Evolutionary conservation across 1,140 invertebrate species (phyloP).

Genomic region (Lamellibrachia luymesi): DNA sequence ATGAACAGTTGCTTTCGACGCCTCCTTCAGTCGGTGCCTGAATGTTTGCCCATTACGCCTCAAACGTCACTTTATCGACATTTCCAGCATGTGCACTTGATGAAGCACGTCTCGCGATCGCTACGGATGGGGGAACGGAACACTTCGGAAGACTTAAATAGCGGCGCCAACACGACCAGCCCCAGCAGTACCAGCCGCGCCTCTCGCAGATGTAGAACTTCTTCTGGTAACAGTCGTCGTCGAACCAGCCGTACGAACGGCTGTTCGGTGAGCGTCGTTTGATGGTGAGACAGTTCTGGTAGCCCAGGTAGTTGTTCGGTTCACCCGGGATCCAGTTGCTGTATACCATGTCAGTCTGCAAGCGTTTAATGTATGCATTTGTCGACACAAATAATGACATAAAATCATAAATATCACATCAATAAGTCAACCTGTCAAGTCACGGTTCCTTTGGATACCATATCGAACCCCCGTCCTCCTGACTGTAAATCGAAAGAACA

Average conservation of each 20-base stretch:
- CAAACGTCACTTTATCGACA: too few species aligned
- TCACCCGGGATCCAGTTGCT: background rate
- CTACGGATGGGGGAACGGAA: background rate
- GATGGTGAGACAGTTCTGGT: background rate
- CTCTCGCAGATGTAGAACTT: background rate
- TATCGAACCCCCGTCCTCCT: too few species aligned
- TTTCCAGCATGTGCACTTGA: too few species aligned
- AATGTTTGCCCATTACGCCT: too few species aligned
- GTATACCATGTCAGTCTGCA: background rate
- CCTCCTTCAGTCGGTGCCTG: too few species aligned
- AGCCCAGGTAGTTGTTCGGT: background rate
- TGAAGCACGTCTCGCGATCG: too few species aligned
- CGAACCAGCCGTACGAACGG: background rate
- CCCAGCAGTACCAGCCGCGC: background rate
- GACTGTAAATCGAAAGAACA: too few species aligned
- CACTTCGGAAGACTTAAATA: background rate
- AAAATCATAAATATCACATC: too few species aligned
- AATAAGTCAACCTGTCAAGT: too few species aligned
- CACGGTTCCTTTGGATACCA: too few species aligned
- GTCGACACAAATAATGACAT: too few species aligned
- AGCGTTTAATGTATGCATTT: background rate
- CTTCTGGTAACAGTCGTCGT: background rate
- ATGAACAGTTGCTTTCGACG: too few species aligned
- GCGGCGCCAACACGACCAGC: background rate
- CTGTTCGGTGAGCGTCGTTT: background rate